These are phyloP conservation scores for Lithosia quadra DNA, from an alignment of 2,888 invertebrate species.

Conservation along the genomic window DNA sequence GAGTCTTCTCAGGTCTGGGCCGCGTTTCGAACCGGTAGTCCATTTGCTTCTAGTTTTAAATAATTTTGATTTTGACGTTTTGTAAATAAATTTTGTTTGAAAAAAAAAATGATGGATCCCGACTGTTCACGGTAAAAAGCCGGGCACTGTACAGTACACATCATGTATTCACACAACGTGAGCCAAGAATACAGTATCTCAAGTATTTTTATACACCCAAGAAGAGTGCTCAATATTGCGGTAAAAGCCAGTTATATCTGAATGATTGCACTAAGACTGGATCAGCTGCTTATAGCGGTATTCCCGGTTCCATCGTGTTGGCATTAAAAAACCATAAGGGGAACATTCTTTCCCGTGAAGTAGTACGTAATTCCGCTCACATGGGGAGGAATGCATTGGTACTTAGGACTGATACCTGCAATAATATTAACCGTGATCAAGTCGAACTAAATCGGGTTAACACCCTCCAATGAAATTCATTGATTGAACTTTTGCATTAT, in stretches of 20 bases:
- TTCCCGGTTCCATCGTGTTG: neutral
- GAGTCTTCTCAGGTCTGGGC: too few relatives aligned
- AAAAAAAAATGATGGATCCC: too few relatives aligned
- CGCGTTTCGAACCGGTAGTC: too few relatives aligned
- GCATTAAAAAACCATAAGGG: neutral
- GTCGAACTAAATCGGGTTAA: neutral
- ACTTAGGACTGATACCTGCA: neutral
- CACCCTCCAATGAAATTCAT: neutral
- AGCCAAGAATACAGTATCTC: neutral
- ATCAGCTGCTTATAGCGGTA: slow-evolving; percentile 8
- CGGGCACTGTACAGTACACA: too few relatives aligned
- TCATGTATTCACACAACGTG: too few relatives aligned
- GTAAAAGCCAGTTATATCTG: slow-evolving; percentile 8
- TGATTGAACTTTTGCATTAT: too few relatives aligned
- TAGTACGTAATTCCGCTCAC: neutral
- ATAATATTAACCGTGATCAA: neutral
- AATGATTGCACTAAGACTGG: slow-evolving; percentile 3
- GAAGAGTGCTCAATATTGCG: slow-evolving; percentile 3
- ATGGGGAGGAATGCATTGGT: neutral
- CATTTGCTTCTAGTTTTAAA: too few relatives aligned
- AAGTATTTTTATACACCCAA: neutral
- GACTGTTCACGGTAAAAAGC: too few relatives aligned
- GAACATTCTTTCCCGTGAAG: neutral
- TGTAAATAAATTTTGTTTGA: too few relatives aligned
- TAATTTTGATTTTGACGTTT: too few relatives aligned